Evolutionary conservation across 2,888 invertebrate genomes (phyloP).

Genomic region (Rhagonycha lutea): DNA sequence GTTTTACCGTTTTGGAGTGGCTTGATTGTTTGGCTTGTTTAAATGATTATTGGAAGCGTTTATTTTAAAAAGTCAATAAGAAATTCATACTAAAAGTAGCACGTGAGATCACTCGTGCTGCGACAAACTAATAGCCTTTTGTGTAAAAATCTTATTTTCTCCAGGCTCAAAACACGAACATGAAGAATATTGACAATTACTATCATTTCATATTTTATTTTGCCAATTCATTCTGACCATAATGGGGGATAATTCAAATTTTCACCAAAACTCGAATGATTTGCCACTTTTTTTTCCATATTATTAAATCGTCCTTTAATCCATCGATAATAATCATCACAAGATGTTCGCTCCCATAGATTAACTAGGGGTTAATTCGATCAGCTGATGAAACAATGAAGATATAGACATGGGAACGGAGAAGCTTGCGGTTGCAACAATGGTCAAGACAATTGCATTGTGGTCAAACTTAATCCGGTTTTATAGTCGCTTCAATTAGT

Average conservation of each 20-base stretch:
- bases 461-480: conserved; percentile 38
- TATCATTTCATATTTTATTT: conserved; percentile 25
- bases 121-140: conserved; percentile 38
- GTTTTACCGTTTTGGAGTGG: conserved; percentile 4
- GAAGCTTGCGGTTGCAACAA: conserved; percentile 34
- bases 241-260: neutral
- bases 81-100: conserved; percentile 37
- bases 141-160: conserved; percentile 39
- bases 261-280: neutral
- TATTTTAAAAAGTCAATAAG: neutral
- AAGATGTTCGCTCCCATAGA: conserved; percentile 25
- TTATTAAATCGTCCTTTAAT: neutral
- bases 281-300: neutral
- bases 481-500: conserved; percentile 35
- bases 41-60: conserved; percentile 5
- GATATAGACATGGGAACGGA: conserved; percentile 36
- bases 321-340: neutral
- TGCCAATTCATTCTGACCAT: neutral
- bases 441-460: conserved; percentile 36
- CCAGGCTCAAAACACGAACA: conserved; percentile 38
- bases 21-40: conserved; percentile 6
- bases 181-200: conserved; percentile 29
- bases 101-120: conserved; percentile 41
- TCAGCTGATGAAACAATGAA: conserved; percentile 36
- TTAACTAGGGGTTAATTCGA: conserved; percentile 25